Evolutionary conservation across 2,113 vertebrate genomes (phyloP), one percentile per base, ranked within the genome.

Genomic region (Tragulus kanchil): DNA sequence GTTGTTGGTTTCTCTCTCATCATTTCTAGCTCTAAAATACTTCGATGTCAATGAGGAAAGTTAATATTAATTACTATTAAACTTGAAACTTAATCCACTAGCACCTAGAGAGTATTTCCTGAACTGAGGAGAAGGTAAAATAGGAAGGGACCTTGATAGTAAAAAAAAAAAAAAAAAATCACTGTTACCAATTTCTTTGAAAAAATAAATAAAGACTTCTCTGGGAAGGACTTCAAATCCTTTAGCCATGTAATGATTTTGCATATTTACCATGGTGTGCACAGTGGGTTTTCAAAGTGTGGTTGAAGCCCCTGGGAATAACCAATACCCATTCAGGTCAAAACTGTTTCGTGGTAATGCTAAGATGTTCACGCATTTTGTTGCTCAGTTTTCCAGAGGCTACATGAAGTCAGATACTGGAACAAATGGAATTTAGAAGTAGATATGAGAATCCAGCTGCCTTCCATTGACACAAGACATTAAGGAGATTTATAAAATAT

Each of bases 301-400:
- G 5, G 12, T 36, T 64, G 28, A 90, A 85, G 9, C 0, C 42
- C 23, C 48, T 45, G 13, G 8, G 77, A 25, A 45, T 42, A 52
- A n/a, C 42, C 48, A 61, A 6, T 9, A 85, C 12, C 12, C 36
- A 75, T 61, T 56, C 67, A 85, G 58, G 50, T 84, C 61, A 56
- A 94, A 94, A 94, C 31, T 88, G 28, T 88, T 96, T 90, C 28
- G 79, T 45, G n/a, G 75, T 58, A 69, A 89, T 36, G 25, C 69
- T 62, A 69, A 65, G 54, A 73, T 54, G 16, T 54, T 48, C 26
- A 15, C 5, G 28, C 26, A 42, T 50, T 96, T 87, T 93, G n/a
- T 61, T 0, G 36, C 28, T 90, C 26, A 67, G 50, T 86, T 95
- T 61, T 82, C 52, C 31, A 85, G 45, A 75, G 78, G 14, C 23